Evolutionary conservation across 2,113 vertebrate genomes (phyloP).

Genomic region (Scolopax mira): DNA sequence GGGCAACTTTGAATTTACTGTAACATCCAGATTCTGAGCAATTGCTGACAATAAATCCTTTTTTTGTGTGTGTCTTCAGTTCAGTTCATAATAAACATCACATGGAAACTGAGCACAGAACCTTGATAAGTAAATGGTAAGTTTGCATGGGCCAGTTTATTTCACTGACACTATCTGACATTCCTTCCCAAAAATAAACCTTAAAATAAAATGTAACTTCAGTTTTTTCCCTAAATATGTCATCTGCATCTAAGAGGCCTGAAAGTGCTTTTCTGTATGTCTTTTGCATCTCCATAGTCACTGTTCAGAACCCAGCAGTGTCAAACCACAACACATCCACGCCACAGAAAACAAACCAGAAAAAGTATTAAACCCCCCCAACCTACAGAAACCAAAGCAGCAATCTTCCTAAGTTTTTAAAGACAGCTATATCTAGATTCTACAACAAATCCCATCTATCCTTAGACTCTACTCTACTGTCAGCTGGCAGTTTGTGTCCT

Average conservation of each 20-base stretch:
- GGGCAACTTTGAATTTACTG: not conserved
- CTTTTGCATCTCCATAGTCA: not conserved
- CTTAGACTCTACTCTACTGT: not conserved
- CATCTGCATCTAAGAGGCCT: not conserved
- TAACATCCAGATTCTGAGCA: not conserved
- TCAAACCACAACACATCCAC: not conserved
- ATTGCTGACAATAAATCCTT: not conserved
- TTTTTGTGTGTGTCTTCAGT: not conserved
- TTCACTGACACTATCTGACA: not conserved
- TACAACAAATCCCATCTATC: not conserved
- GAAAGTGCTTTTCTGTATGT: not conserved
- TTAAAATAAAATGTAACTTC: not conserved
- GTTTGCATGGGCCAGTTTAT: not conserved
- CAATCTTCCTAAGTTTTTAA: not conserved
- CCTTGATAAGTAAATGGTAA: not conserved
- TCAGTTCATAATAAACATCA: not conserved
- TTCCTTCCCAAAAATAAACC: not conserved
- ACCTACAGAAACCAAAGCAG: not conserved
- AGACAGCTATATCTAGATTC: not conserved
- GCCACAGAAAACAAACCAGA: not conserved
- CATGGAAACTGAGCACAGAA: not conserved
- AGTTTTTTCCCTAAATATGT: not conserved
- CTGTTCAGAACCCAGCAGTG: accelerated
- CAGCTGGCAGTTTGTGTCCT: not conserved
- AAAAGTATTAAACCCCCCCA: not conserved